These are phyloP conservation scores for Eospalax fontanierii DNA, from an alignment of 2,797 vertebrate species.

Conservation along the genomic window DNA sequence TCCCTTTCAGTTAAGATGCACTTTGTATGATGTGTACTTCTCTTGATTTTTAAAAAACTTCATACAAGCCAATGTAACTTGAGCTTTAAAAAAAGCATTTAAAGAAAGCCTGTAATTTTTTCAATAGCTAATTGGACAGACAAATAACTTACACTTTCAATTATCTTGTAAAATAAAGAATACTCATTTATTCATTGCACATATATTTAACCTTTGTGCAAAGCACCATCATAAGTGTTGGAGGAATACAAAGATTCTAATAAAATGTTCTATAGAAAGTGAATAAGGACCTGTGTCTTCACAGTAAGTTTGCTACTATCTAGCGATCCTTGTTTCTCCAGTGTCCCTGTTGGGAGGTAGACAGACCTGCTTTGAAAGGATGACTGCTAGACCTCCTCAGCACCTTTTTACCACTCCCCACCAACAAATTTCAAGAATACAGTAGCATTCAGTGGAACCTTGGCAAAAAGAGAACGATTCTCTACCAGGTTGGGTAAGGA, in stretches of 20 bases:
- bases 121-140: neutral
- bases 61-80: neutral
- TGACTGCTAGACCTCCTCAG: neutral
- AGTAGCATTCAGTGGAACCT: neutral
- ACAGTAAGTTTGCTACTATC: neutral
- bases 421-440: neutral
- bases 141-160: conserved; percentile 32
- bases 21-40: conserved; percentile 48
- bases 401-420: neutral
- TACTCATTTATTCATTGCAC: neutral
- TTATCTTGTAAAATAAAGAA: conserved; percentile 52
- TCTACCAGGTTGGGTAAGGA: neutral
- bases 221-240: neutral
- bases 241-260: neutral
- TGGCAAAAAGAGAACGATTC: neutral
- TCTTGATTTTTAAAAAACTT: conserved; percentile 56
- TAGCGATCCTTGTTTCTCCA: neutral
- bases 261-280: neutral
- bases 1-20: conserved; percentile 52
- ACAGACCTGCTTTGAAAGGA: neutral
- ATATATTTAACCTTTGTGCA: neutral
- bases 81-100: conserved; percentile 57
- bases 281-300: neutral
- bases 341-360: neutral
- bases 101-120: conserved; percentile 51